Evolutionary conservation across 2,888 invertebrate genomes (phyloP).

Genomic region (Rhaphigaster nebulosa): DNA sequence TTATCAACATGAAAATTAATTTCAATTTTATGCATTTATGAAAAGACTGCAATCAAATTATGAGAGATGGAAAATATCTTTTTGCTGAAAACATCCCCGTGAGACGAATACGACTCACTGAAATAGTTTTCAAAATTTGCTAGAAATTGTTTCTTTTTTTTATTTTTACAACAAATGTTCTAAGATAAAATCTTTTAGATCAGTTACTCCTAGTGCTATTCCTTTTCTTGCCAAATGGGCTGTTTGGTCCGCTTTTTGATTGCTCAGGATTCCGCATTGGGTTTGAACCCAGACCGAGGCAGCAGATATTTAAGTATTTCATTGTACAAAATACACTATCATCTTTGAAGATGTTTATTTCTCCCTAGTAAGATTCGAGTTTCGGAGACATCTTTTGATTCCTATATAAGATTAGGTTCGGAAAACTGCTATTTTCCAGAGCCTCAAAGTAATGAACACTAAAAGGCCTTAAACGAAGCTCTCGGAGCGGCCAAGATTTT

Average conservation of each 20-base stretch:
- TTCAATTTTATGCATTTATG: not conserved
- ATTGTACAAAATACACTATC: not conserved
- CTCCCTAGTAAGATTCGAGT: not conserved
- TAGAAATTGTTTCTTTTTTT: too few relatives aligned
- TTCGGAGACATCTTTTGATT: not conserved
- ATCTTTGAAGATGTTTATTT: not conserved
- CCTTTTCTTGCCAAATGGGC: too few relatives aligned
- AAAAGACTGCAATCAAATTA: not conserved
- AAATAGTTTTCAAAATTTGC: too few relatives aligned
- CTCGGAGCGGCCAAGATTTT: not conserved
- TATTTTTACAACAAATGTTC: too few relatives aligned
- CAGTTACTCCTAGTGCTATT: too few relatives aligned
- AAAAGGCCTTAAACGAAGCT: not conserved
- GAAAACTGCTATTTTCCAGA: not conserved
- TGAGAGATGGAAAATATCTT: not conserved
- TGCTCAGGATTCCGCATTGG: too few relatives aligned
- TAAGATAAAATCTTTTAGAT: too few relatives aligned
- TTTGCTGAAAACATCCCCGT: not conserved
- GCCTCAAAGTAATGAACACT: not conserved
- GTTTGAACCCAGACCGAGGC: too few relatives aligned
- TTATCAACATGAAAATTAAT: not conserved
- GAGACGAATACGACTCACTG: too few relatives aligned
- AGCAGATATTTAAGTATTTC: too few relatives aligned
- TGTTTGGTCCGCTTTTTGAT: too few relatives aligned
- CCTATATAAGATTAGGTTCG: not conserved